Conservation (phyloP, 2,888 invertebrate genomes). For the Sarcophaga rosellei region DNA sequence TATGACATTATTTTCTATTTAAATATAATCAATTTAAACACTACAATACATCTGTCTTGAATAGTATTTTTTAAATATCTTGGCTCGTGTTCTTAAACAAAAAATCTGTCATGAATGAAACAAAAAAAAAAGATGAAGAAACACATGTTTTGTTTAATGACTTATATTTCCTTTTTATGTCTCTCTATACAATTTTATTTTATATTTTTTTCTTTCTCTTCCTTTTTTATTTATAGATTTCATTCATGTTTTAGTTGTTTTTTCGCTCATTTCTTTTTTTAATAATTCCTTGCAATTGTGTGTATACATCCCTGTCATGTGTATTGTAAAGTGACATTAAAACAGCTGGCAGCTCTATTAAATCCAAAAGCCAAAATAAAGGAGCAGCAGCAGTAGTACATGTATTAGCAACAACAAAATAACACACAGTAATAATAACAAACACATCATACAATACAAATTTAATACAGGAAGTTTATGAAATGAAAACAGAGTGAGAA, state of each 20-base stretch:
- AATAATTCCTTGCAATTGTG: background rate
- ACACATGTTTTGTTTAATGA: slow-evolving; percentile 43
- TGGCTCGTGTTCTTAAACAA: slow-evolving; percentile 4
- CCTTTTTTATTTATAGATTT: slow-evolving; percentile 9
- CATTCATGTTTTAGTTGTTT: slow-evolving; percentile 26
- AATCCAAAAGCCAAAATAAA: slow-evolving; percentile 6
- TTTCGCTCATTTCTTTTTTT: background rate
- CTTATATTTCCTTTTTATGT: slow-evolving; percentile 8
- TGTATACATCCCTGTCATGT: background rate
- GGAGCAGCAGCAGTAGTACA: background rate
- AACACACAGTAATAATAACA: background rate
- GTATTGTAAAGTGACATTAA: slow-evolving; percentile 26
- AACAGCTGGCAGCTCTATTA: slow-evolving; percentile 65
- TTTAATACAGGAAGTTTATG: slow-evolving; percentile 49
- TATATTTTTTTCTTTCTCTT: background rate
- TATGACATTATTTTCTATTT: slow-evolving; percentile 4
- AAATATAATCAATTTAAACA: background rate
- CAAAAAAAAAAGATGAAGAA: background rate
- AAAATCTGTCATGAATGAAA: background rate
- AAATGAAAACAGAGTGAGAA: background rate
- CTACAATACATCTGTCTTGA: background rate
- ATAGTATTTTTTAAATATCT: background rate
- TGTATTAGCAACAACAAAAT: background rate
- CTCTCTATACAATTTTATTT: background rate
- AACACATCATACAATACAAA: background rate